Percentiles rank a stretch among this genome's conserved stretches.
Conservation (phyloP, 1,140 invertebrate species). For the Plodia interpunctella region DNA sequence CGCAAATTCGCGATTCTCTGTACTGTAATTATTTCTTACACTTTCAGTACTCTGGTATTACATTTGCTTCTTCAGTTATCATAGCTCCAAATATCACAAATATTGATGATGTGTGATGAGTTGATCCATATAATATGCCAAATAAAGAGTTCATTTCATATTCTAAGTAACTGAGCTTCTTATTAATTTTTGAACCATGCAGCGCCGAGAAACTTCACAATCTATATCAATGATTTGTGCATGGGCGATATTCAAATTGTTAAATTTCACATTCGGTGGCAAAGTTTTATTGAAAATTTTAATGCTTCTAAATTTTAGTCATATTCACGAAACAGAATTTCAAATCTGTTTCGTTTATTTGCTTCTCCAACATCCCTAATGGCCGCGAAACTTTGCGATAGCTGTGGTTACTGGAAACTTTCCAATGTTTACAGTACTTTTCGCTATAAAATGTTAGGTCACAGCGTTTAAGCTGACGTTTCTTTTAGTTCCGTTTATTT, state of each 20-base stretch:
- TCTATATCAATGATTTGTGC: background rate
- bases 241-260: background rate
- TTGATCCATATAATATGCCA: too few relatives aligned
- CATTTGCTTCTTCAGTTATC: too few relatives aligned
- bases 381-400: background rate
- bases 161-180: background rate
- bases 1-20: too few relatives aligned
- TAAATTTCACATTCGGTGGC: background rate
- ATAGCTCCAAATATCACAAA: too few relatives aligned
- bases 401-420: background rate
- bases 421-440: background rate
- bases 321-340: background rate
- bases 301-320: too few relatives aligned
- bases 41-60: too few relatives aligned
- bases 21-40: too few relatives aligned
- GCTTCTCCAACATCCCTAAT: background rate
- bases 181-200: background rate
- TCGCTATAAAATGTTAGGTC: background rate
- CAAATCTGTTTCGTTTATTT: slow-evolving; percentile 6
- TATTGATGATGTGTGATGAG: too few relatives aligned
- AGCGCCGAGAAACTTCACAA: background rate
- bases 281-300: background rate
- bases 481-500: background rate
- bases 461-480: background rate
- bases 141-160: too few relatives aligned